phyloP scores from a whole-genome alignment of 1,140 invertebrate genomes.

The Nixonia krombeini region DNA sequence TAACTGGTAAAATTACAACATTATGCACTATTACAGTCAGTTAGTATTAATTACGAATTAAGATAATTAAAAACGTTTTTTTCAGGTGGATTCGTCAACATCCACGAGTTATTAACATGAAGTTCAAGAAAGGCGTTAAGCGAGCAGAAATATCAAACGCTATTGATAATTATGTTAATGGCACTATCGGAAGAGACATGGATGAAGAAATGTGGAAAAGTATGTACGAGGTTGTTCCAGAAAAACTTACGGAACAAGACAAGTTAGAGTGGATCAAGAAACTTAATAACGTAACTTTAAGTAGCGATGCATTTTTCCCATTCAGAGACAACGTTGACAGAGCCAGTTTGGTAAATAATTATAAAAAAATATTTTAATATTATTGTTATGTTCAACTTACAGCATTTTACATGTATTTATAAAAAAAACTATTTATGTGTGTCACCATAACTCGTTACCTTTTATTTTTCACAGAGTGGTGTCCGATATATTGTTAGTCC shows the following conservation, averaged over 20 bases:
- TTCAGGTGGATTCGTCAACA: slow-evolving; percentile 93
- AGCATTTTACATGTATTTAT: too few relatives aligned
- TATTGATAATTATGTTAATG: slow-evolving; percentile 95
- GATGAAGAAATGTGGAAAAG: slow-evolving; percentile 78
- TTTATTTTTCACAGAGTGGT: too few relatives aligned
- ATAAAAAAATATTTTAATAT: slow-evolving; percentile 16
- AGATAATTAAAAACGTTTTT: too few relatives aligned
- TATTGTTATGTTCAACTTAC: slow-evolving; percentile 65
- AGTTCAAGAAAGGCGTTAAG: slow-evolving; percentile 91
- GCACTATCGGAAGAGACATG: slow-evolving; percentile 84
- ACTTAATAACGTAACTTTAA: slow-evolving; percentile 88
- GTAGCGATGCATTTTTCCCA: slow-evolving; percentile 99
- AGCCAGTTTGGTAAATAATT: slow-evolving; percentile 82
- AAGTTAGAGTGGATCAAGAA: slow-evolving; percentile 84
- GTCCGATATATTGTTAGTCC: slow-evolving; percentile 95
- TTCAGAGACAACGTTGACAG: slow-evolving; percentile 98
- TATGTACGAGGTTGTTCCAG: slow-evolving; percentile 83
- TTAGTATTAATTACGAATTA: too few relatives aligned
- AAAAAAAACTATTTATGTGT: too few relatives aligned
- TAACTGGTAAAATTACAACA: slow-evolving; percentile 82
- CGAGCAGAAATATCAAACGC: slow-evolving; percentile 95
- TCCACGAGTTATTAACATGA: slow-evolving; percentile 87
- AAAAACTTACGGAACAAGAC: slow-evolving; percentile 79
- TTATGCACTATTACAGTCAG: background rate
- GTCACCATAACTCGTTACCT: too few relatives aligned